phyloP scores from a whole-genome alignment of 2,888 invertebrate species.

The Gonocerus acuteangulatus region DNA sequence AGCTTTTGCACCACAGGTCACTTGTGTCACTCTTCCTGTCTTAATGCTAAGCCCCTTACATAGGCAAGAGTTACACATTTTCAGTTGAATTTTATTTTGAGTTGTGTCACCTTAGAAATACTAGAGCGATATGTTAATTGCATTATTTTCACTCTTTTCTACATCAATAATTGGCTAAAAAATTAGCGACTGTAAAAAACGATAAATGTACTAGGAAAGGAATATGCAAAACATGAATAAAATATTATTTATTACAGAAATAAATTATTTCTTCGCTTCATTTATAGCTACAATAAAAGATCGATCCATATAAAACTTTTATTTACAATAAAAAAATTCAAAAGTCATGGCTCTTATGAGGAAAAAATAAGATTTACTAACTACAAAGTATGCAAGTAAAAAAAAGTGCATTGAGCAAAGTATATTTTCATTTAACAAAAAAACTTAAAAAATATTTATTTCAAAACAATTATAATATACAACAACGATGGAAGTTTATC shows the following conservation, averaged over 20 bases:
- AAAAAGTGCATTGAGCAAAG: slow-evolving; percentile 14
- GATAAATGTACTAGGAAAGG: background rate
- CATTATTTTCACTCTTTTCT: too few species aligned
- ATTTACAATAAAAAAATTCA: slow-evolving; percentile 17
- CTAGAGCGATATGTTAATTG: too few species aligned
- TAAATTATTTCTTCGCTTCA: slow-evolving; percentile 11
- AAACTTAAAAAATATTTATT: background rate
- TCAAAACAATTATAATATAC: background rate
- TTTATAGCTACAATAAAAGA: slow-evolving; percentile 3
- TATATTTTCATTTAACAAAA: background rate
- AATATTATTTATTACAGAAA: slow-evolving; percentile 20
- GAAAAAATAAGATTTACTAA: background rate
- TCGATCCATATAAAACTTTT: background rate
- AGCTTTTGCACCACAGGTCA: too few species aligned
- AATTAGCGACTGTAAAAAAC: too few species aligned
- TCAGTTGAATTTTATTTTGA: too few species aligned
- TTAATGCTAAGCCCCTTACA: too few species aligned
- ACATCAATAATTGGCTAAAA: too few species aligned
- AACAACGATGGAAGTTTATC: background rate
- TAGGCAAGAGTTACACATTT: too few species aligned
- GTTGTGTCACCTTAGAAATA: too few species aligned
- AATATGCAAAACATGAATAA: background rate
- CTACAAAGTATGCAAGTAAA: background rate
- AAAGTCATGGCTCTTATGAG: slow-evolving; percentile 13
- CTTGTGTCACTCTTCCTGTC: too few species aligned